Percentiles rank a stretch among this genome's conserved stretches.
These are phyloP conservation scores for Channa argus DNA, from an alignment of 2,113 vertebrate species.

Conservation along the genomic window DNA sequence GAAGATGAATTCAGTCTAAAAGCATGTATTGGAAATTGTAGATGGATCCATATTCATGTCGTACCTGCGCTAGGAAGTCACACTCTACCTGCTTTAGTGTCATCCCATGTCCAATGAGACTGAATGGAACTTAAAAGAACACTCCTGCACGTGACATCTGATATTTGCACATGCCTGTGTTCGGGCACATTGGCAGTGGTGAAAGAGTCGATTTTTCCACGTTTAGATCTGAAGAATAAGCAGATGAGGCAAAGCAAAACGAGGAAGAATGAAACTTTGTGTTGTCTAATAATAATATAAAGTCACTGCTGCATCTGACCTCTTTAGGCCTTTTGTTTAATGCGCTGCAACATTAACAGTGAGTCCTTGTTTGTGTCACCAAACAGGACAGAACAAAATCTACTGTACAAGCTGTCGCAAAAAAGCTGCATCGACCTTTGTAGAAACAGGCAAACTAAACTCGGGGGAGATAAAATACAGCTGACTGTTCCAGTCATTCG, in stretches of 20 bases:
- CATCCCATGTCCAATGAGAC: constrained; percentile 23
- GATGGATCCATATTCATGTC: constrained; percentile 29
- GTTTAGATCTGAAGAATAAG: constrained; percentile 60
- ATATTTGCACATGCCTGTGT: background rate
- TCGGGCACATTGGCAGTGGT: constrained; percentile 18
- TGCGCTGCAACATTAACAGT: constrained; percentile 4
- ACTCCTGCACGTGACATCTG: constrained; percentile 24
- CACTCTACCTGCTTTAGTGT: background rate
- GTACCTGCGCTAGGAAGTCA: constrained; percentile 18
- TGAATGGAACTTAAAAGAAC: background rate
- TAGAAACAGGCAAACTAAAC: constrained; percentile 40
- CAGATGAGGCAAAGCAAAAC: constrained; percentile 24
- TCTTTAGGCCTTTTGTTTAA: background rate
- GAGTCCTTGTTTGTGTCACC: constrained; percentile 26
- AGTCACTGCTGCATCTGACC: constrained; percentile 6
- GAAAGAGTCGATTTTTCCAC: constrained; percentile 28
- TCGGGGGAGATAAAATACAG: constrained; percentile 26
- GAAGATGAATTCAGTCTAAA: constrained; percentile 4
- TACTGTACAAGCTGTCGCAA: background rate
- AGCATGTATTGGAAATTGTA: background rate
- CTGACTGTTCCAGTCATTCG: constrained; percentile 11
- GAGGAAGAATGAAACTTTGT: constrained; percentile 3
- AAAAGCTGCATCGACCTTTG: constrained; percentile 25
- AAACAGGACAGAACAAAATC: constrained; percentile 29
- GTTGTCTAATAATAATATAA: constrained; percentile 15